A percentile compares a stretch with the other conserved stretches of the same genome.
Evolutionary conservation across 2,797 vertebrate species (phyloP).

Genomic region (Orientallactaga sibirica): DNA sequence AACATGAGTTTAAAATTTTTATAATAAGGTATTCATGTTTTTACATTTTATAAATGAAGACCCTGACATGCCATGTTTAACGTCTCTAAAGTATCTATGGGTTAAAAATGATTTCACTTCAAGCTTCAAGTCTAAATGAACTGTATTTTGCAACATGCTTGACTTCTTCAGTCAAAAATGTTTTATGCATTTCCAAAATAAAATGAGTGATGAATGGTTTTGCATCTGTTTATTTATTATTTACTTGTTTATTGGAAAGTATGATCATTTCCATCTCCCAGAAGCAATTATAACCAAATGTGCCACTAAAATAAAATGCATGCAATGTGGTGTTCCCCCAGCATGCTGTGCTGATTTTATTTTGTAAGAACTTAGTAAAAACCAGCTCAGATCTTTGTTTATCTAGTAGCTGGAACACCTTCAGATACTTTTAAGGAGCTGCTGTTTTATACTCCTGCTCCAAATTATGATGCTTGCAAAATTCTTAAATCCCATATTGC

Average conservation of each 20-base stretch:
- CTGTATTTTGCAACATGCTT: not conserved
- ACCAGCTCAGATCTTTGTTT: not conserved
- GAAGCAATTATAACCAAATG: not conserved
- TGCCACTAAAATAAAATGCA: not conserved
- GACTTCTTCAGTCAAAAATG: not conserved
- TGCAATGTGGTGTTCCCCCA: not conserved
- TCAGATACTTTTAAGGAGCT: not conserved
- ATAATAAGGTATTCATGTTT: not conserved
- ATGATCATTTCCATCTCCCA: slow-evolving; percentile 2
- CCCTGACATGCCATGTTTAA: not conserved
- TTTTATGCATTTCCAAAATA: not conserved
- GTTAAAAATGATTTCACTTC: not conserved
- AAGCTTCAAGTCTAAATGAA: not conserved
- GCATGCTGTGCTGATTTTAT: not conserved
- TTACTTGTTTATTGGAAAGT: not conserved
- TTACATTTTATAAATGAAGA: slow-evolving; percentile 4
- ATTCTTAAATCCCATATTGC: not conserved
- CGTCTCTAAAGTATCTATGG: not conserved
- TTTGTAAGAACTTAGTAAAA: slow-evolving; percentile 23
- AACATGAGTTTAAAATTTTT: not conserved
- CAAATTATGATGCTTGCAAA: not conserved
- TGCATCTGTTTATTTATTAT: not conserved
- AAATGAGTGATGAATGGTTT: not conserved
- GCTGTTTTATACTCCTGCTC: not conserved
- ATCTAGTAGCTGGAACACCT: not conserved